These are phyloP conservation scores for Gnatocerus cornutus DNA, from an alignment of 2,888 invertebrate species.

Conservation along the genomic window DNA sequence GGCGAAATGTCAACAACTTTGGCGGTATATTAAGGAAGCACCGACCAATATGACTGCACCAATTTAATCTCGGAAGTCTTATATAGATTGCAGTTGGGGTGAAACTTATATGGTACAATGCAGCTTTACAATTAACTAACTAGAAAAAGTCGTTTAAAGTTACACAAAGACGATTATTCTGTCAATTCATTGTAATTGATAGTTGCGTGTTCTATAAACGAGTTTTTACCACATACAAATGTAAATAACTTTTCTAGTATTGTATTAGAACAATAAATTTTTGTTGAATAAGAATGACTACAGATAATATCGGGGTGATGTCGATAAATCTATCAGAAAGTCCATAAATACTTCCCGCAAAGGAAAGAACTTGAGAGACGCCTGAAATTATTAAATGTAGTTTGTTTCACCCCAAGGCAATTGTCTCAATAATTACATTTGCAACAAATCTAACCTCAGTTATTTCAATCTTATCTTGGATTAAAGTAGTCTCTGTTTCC, in stretches of 20 bases:
- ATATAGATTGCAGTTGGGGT: conserved; percentile 23
- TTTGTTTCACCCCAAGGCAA: conserved; percentile 19
- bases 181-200: conserved; percentile 31
- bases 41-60: conserved; percentile 30
- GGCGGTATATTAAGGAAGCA: conserved; percentile 39
- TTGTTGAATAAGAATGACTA: conserved; percentile 4
- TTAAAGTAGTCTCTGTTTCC: conserved; percentile 19
- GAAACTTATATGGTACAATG: conserved; percentile 24
- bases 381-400: conserved; percentile 17
- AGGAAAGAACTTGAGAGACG: no score
- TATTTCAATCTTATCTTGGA: conserved; percentile 20
- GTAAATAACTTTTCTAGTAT: conserved; percentile 7
- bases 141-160: conserved; percentile 14
- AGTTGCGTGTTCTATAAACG: conserved; percentile 15
- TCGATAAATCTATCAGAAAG: neutral
- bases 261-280: conserved; percentile 20
- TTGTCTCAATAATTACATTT: conserved; percentile 9
- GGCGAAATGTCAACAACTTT: conserved; percentile 38
- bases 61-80: conserved; percentile 30
- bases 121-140: conserved; percentile 22
- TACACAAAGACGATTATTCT: conserved; percentile 5
- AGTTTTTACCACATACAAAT: conserved; percentile 19
- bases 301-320: conserved; percentile 9
- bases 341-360: conserved; percentile 8
- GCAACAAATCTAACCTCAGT: conserved; percentile 9